Conservation (phyloP, 2,888 invertebrate species). For the Galerucella pusilla region DNA sequence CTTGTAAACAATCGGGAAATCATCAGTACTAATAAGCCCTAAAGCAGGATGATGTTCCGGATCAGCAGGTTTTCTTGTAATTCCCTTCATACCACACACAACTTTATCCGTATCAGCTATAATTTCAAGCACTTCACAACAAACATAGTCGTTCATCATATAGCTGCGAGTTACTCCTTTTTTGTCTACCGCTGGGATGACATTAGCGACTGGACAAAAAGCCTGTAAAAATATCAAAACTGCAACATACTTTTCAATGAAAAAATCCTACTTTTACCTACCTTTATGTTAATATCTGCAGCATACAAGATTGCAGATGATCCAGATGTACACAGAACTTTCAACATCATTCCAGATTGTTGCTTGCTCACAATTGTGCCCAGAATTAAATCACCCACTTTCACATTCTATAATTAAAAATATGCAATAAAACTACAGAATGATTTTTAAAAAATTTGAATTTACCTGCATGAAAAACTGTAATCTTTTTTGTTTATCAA, state of each 20-base stretch:
- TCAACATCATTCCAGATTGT: constrained; percentile 79
- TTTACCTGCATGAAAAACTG: constrained; percentile 86
- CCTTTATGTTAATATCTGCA: constrained; percentile 89
- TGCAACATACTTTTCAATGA: too few relatives aligned
- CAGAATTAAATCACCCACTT: constrained; percentile 83
- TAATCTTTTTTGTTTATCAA: constrained; percentile 81
- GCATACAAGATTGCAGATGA: constrained; percentile 82
- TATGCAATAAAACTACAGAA: not conserved
- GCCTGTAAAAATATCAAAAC: constrained; percentile 65
- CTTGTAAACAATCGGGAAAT: constrained; percentile 87
- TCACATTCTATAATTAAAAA: constrained; percentile 69
- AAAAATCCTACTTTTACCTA: constrained; percentile 59
- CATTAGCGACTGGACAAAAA: constrained; percentile 76
- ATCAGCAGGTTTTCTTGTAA: constrained; percentile 76
- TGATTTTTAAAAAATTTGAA: constrained; percentile 3
- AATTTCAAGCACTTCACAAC: constrained; percentile 89
- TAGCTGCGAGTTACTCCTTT: constrained; percentile 80
- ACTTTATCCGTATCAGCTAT: constrained; percentile 89
- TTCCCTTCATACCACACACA: constrained; percentile 87
- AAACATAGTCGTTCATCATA: constrained; percentile 85
- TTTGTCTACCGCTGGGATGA: constrained; percentile 84
- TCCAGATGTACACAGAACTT: constrained; percentile 86
- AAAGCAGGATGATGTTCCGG: constrained; percentile 79
- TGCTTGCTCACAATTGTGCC: constrained; percentile 82
- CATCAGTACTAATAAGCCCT: constrained; percentile 84